These are phyloP conservation scores for Chondrilla cf. caribensis DNA, from an alignment of 37 sponge, comb jelly and placozoan genomes.

Conservation along the genomic window DNA sequence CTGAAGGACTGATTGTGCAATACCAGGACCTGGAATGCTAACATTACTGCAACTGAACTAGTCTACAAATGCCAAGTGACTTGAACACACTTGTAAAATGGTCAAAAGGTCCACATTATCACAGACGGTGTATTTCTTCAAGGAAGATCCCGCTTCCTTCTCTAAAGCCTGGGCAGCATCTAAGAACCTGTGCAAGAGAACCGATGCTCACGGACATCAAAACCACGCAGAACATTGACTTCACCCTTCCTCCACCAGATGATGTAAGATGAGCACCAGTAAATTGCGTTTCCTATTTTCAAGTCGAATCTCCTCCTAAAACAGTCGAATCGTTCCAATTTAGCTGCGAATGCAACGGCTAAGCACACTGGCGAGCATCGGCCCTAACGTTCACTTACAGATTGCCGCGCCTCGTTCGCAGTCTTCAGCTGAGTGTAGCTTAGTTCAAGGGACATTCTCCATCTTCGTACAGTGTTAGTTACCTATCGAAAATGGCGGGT, in stretches of 20 bases:
- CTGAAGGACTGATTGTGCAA: too few species aligned
- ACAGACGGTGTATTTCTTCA: slow-evolving; percentile 78
- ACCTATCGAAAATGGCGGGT: neutral
- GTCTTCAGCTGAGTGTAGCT: slow-evolving; percentile 92
- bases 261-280: slow-evolving; percentile 78
- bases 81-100: slow-evolving; percentile 79
- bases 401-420: slow-evolving; percentile 79
- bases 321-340: neutral
- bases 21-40: too few species aligned
- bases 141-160: slow-evolving; percentile 64
- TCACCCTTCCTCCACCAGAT: slow-evolving; percentile 89
- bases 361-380: slow-evolving; percentile 6
- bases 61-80: too few species aligned
- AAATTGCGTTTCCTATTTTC: slow-evolving; percentile 77
- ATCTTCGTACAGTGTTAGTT: neutral
- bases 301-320: slow-evolving; percentile 74
- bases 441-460: slow-evolving; percentile 64
- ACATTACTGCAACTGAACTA: too few species aligned
- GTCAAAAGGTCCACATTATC: slow-evolving; percentile 95
- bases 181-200: slow-evolving; percentile 46
- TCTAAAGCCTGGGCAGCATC: slow-evolving; percentile 59
- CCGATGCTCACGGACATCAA: neutral
- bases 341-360: neutral
- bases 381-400: neutral
- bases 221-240: neutral